Percentiles rank a stretch among this genome's conserved stretches.
These are phyloP conservation scores for Ambastaia sidthimunki DNA, from an alignment of 2,797 vertebrate species.

Conservation along the genomic window DNA sequence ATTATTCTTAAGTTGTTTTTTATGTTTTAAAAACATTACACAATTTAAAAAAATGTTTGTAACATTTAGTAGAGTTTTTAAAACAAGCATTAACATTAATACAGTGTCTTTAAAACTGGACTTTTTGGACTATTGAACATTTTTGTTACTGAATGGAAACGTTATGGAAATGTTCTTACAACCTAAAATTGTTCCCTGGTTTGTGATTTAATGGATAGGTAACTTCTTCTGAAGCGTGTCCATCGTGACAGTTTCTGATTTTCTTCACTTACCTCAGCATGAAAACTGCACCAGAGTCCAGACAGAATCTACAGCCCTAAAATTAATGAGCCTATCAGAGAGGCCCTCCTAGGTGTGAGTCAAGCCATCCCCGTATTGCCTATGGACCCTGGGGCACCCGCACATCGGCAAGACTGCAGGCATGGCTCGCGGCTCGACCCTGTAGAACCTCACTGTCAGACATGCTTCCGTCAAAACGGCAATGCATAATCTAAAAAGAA, in stretches of 20 bases:
- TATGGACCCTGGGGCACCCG: not conserved
- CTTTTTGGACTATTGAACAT: no score
- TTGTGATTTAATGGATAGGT: not conserved
- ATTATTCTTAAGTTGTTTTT: no score
- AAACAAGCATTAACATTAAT: no score
- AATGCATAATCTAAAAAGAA: constrained; percentile 28
- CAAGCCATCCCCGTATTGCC: constrained; percentile 3
- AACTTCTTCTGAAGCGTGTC: constrained; percentile 23
- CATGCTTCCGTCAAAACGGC: not conserved
- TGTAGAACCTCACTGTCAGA: not conserved
- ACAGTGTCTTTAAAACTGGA: no score
- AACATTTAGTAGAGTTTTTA: no score
- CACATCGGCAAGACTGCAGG: not conserved
- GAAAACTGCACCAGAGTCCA: constrained; percentile 30
- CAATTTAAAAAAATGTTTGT: no score
- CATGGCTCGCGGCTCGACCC: not conserved
- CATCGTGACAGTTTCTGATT: constrained; percentile 46
- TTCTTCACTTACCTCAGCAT: constrained; percentile 48
- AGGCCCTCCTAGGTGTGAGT: not conserved
- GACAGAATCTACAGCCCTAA: constrained; percentile 5
- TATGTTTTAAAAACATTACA: no score
- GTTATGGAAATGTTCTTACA: no score
- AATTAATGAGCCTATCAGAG: constrained; percentile 43
- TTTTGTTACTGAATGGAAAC: no score
- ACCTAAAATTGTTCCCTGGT: no score